Evolutionary conservation across 2,888 invertebrate genomes (phyloP).

Genomic region (Thera obeliscata): DNA sequence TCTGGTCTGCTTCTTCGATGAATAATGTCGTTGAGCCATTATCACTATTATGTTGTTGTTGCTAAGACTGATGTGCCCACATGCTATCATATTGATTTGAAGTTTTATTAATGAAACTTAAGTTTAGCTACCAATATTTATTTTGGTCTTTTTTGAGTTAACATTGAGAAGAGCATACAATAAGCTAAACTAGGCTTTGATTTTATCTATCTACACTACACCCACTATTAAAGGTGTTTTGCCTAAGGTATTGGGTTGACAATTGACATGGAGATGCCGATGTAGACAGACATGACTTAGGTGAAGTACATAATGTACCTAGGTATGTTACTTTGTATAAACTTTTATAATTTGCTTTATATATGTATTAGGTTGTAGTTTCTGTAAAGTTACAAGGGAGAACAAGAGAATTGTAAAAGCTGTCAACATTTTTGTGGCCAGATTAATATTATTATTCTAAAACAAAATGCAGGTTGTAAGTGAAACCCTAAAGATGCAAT

Average conservation of each 20-base stretch:
- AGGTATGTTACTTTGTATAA: slow-evolving; percentile 34
- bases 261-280: slow-evolving; percentile 23
- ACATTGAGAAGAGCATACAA: background rate
- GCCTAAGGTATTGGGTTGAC: slow-evolving; percentile 12
- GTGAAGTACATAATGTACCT: slow-evolving; percentile 31
- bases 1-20: slow-evolving; percentile 71
- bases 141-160: background rate
- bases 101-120: background rate
- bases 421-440: slow-evolving; percentile 19
- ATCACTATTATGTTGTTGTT: slow-evolving; percentile 17
- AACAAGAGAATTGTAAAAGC: slow-evolving; percentile 19
- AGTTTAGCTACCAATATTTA: background rate
- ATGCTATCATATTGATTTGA: slow-evolving; percentile 4
- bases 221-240: slow-evolving; percentile 4
- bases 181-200: no score
- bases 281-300: slow-evolving; percentile 28
- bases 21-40: slow-evolving; percentile 88
- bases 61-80: slow-evolving; percentile 4
- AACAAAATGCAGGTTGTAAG: slow-evolving; percentile 31
- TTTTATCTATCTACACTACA: no score
- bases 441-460: slow-evolving; percentile 11
- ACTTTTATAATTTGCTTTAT: slow-evolving; percentile 28
- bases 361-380: slow-evolving; percentile 23
- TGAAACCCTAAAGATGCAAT: slow-evolving; percentile 15
- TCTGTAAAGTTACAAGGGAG: slow-evolving; percentile 24